phyloP scores from a whole-genome alignment of 1,140 invertebrate genomes.

The Diachasmimorpha longicaudata region DNA sequence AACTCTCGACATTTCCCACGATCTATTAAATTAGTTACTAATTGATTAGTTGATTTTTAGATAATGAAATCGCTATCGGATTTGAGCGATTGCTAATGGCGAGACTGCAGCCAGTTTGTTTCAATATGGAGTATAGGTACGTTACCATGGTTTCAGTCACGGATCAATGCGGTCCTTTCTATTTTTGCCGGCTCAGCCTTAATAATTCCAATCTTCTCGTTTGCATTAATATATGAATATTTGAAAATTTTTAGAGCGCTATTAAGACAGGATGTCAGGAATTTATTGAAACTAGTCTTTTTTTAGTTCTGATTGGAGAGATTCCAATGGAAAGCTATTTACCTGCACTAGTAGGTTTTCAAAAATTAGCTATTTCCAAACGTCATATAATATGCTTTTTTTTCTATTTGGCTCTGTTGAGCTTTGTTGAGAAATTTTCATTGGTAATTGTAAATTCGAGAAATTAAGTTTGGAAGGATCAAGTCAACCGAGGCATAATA shows the following conservation, averaged over 20 bases:
- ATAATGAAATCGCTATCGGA: neutral
- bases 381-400: no score
- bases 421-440: no score
- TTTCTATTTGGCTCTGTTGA: no score
- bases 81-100: neutral
- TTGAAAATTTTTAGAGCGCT: no score
- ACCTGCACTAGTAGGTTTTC: no score
- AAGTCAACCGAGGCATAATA: neutral
- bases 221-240: neutral
- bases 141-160: slow-evolving; percentile 27
- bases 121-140: neutral
- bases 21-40: neutral
- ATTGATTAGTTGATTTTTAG: neutral
- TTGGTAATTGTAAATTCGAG: no score
- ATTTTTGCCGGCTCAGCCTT: neutral
- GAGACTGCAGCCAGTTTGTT: slow-evolving; percentile 16
- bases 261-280: no score
- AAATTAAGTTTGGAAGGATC: neutral
- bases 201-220: neutral
- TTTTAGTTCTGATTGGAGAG: no score
- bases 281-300: no score
- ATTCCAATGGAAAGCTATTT: no score
- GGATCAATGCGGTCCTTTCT: slow-evolving; percentile 9
- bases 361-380: no score
- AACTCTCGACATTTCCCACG: neutral